Evolutionary conservation across 2,113 vertebrate genomes (phyloP), one percentile per base, ranked within the genome.

Genomic region (Melanerpes formicivorus): DNA sequence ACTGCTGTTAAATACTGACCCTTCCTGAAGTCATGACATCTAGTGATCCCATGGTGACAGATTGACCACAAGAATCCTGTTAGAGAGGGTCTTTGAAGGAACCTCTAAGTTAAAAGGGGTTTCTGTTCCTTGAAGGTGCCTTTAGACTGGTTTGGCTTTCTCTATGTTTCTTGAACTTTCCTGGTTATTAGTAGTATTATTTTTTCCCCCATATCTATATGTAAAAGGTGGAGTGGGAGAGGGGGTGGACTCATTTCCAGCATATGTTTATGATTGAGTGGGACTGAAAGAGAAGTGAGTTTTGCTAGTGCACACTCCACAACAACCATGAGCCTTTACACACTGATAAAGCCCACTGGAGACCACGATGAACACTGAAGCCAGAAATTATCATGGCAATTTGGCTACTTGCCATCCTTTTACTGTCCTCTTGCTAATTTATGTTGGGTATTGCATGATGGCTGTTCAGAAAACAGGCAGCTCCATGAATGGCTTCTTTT

Each of bases 401-500:
- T 60, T 92, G 90, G 78, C 84, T 64, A 56, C 79, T 69, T 89
- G 93, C 84, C 79, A 13, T 10, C 52, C 86, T 29, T 79, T 59
- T 46, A 18, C 23, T 87, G 77, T 48, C 50, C 50, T 90, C 18
- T 83, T 89, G 79, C 67, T 64, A 11, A 46, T 90, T 76, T 37
- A 10, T 92, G 52, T 34, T 0, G 0, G 23, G 62, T 10, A 4
- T 30, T 78, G 74, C 77, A 1, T 1, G 66, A 2, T 19, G 54
- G n/a, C 23, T 64, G 18, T 46, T 80, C 1, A 11, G 63, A 65
- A 52, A 50, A 69, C 1, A 34, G 42, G 40, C 11, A 16, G 66
- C 81, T 66, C 82, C 78, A 23, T 96, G 29, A 96, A 95, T 80
- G 87, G 59, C 26, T 56, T 30, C 93, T 88, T 96, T 95, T 64